Base-by-base conservation (phyloP, 53 echinoderm and acorn worm genomes). In the Holothuria leucospilota region DNA sequence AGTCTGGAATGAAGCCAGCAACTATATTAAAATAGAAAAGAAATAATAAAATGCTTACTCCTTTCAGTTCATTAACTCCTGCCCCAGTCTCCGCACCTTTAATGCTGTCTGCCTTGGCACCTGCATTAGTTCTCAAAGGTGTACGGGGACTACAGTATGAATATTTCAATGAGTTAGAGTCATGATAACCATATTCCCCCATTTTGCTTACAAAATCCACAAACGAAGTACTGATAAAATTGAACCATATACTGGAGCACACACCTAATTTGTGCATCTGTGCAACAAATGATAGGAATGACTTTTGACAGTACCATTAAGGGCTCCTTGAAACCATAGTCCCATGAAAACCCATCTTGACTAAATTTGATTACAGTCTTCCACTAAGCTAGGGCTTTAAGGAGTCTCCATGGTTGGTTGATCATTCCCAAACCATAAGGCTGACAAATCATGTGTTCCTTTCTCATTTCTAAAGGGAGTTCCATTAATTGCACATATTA, bases 341-440 rank as follows among this genome's bases (percentile, higher is more conserved):
- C 41, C 82, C 86, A 87, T 41, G 61, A 51, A 61, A 91, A 58
- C 39, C 87, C 91, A 26, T 61, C 62, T 82, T 29, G 71, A 59
- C 87, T 82, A 13, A 91, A 65, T n/a, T 20, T 63, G 39, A 70
- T 85, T 87, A 62, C 83, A 87, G 18, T 87, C 91, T 39, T 91
- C 82, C 9, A 88, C 70, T 78, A 88, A n/a, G n/a, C n/a, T n/a
- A 53, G n/a, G 87, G 91, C 58, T 91, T 91, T 16, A 91, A 77
- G 84, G 84, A 59, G 88, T 80, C 28, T 42, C 62, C 38, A 91
- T 63, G 49, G 84, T 61, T 27, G 85, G 91, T 24, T 82, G 82
- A 15, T 38, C 71, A 1, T 38, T 63, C 24, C 90, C 86, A 86
- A 90, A 90, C 90, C 72, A 73, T 39, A 91, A 60, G 6, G 84